Conservation (phyloP, 2,113 vertebrate species). For the Alligator sinensis region DNA sequence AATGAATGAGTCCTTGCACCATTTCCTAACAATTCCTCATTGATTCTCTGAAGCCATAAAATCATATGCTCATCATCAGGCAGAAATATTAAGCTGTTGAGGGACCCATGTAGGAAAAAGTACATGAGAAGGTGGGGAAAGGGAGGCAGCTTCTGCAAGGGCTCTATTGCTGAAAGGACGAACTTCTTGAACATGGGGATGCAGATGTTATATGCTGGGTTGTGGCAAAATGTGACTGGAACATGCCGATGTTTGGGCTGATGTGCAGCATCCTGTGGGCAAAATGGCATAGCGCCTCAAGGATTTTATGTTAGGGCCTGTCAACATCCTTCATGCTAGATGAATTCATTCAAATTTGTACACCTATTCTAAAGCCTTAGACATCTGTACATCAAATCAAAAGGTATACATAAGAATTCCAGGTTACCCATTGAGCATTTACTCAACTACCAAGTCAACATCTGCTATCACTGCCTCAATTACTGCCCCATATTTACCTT, state of each 20-base stretch:
- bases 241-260: background rate
- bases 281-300: background rate
- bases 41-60: conserved; percentile 20
- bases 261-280: fast-evolving
- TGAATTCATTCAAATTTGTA: background rate
- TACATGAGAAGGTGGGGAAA: background rate
- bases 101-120: background rate
- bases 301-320: background rate
- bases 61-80: background rate
- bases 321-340: background rate
- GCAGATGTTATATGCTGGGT: background rate
- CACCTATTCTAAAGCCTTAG: conserved; percentile 2
- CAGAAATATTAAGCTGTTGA: conserved; percentile 3
- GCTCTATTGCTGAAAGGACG: background rate
- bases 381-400: background rate
- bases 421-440: conserved; percentile 34
- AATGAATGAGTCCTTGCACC: conserved; percentile 38
- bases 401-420: background rate
- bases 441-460: conserved; percentile 24
- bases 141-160: background rate
- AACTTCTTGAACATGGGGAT: background rate
- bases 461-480: background rate
- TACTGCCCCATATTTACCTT: conserved; percentile 8
- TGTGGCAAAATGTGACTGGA: background rate
- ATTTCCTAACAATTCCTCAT: conserved; percentile 36